phyloP scores from a whole-genome alignment of 2,113 vertebrate genomes.

The Syrmaticus mikado region DNA sequence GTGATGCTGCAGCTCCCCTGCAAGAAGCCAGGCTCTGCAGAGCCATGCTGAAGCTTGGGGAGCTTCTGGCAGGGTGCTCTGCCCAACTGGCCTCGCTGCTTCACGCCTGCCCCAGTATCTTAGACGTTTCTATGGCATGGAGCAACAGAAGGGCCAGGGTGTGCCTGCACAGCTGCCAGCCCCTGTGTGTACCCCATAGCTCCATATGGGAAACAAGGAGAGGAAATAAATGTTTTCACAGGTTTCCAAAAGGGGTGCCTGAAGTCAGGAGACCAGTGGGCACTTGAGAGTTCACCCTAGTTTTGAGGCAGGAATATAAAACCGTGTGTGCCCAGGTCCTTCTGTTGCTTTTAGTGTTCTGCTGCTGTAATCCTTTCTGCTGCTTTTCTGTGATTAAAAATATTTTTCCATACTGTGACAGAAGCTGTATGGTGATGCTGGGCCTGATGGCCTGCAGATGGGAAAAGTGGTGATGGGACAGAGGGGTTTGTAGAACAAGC shows the following conservation, averaged over 20 bases:
- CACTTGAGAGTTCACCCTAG: accelerated
- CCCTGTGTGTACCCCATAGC: accelerated
- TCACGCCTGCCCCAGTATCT: neutral
- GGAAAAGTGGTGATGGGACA: neutral
- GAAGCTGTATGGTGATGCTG: neutral
- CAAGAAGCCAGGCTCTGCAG: neutral
- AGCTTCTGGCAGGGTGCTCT: neutral
- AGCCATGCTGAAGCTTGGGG: accelerated
- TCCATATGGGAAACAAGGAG: accelerated
- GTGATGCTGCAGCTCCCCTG: neutral
- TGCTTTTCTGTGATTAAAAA: neutral
- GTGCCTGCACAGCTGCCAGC: neutral
- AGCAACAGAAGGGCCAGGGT: neutral
- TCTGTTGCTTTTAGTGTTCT: neutral
- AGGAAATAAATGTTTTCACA: neutral
- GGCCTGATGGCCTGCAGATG: neutral
- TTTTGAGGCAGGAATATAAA: neutral
- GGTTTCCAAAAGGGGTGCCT: neutral
- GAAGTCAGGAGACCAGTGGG: neutral
- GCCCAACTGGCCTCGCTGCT: neutral
- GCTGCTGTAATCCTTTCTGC: neutral
- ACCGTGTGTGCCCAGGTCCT: neutral
- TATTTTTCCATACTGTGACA: neutral
- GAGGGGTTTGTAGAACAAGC: neutral
- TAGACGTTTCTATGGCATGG: neutral